Conservation (phyloP, 2,797 vertebrate species). For the Champsocephalus esox region DNA sequence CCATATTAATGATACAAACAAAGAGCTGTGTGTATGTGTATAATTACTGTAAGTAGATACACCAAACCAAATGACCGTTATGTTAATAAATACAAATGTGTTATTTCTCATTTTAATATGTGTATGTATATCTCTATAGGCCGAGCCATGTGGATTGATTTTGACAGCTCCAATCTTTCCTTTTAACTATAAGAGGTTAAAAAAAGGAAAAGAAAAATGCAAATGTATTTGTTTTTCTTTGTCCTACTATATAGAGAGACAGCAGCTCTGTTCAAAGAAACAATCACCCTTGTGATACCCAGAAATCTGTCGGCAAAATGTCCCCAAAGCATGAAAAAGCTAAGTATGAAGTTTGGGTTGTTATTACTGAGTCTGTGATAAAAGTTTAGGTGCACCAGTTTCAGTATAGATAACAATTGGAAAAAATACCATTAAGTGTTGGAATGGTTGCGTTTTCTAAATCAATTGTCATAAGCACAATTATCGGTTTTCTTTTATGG, state of each 20-base stretch:
- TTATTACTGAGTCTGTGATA: conserved; percentile 9
- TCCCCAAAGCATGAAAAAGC: background rate
- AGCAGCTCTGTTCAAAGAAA: conserved; percentile 7
- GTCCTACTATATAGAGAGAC: conserved; percentile 4
- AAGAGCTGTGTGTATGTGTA: background rate
- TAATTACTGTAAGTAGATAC: background rate
- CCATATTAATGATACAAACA: background rate
- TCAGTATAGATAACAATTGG: background rate
- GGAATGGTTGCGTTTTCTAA: background rate
- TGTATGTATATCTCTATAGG: background rate
- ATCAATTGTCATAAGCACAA: background rate
- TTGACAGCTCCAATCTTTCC: conserved; percentile 3
- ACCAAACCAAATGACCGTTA: background rate
- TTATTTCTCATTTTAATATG: background rate
- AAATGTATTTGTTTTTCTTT: background rate
- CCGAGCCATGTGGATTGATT: conserved; percentile 12
- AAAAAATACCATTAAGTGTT: background rate
- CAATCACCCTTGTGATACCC: conserved; percentile 16
- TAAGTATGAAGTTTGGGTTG: conserved; percentile 1
- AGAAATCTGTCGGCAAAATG: conserved; percentile 22
- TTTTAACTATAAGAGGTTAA: background rate
- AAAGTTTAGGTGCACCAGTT: background rate
- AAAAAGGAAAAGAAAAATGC: background rate
- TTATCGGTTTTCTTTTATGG: background rate
- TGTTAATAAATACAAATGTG: background rate